Base-by-base conservation (phyloP, 2,888 invertebrate genomes). In the Hypercompe scribonia region DNA sequence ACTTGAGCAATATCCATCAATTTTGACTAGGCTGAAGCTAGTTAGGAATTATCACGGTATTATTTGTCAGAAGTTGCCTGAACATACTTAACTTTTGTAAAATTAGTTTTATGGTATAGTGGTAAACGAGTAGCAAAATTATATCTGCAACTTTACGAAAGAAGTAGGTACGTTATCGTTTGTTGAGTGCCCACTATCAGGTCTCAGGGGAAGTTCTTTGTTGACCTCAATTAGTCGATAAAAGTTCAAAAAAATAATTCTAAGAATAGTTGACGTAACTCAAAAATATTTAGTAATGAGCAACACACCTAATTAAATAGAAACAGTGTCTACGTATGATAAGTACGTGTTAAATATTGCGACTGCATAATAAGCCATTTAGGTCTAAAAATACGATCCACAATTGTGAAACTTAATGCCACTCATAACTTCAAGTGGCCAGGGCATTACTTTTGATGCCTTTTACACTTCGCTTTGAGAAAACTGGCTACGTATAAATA, bases 401-500 rank as follows among this genome's bases (percentile, higher is more conserved):
- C 33, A 63, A 34, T 65, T 74, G 42, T 34, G 42, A 33, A 46
- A 61, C 39, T 70, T 68, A 68, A 71, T 61, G 68, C 68, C 50
- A 68, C 71, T 74, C 70, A 74, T 74, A 74, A 74, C 68, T 74
- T 68, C 50, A 46, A 67, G 65, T 42, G 42, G 68, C 74, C 71
- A 74, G 68, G 68, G 63, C 73, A 73, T 73, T 73, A 73, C 65
- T 63, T 73, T 70, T 73, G 73, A 74, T 75, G 79, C 74, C 72
- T 70, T 73, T 73, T 76, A 71, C 65, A 68, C 66, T 74, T 65
- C 67, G 66, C 73, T 58, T 68, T 73, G 81, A 80, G 82, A 82
- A 83, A 80, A 78, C 75, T 72, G 72, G 76, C 74, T 74, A 72
- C 68, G 68, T 74, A 83, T 83, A 83, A 83, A 83, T 77, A 84